Evolutionary conservation across 1,140 invertebrate genomes (phyloP), one percentile per base, ranked within the genome.

Genomic region (Drosophila pseudoananassae): DNA sequence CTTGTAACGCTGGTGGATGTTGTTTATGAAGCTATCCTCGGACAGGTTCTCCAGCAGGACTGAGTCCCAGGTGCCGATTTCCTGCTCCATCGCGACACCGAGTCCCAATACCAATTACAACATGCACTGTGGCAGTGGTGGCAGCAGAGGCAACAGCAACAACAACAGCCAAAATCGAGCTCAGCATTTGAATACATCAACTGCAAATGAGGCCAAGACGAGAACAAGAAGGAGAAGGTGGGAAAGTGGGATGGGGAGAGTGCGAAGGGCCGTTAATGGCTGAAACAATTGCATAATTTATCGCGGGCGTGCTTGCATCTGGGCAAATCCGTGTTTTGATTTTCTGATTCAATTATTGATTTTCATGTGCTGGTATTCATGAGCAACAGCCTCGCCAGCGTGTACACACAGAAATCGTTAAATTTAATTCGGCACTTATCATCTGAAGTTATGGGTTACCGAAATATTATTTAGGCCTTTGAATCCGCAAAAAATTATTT

Each of bases 1-100:
- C 92, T 96, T 95, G 91, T 96, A 96, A 68, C 96, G 93, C 81
- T 94, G 94, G 66, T 96, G 95, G 60, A 97, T 92, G 91, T 96
- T 96, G 88, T 94, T 93, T 73, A 96, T 93, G 91, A 96, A 96
- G 52, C 94, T 94, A 90, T 96, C 95, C 92, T 96, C 95, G 59
- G 94, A 94, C 76, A 96, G 93, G 73, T 95, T 95, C 88, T 96
- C 95, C 80, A 96, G 92, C 79, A 96, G 93, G 73, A 95, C 95
- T 72, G 95, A 95, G 93, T 97, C 96, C 93, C 95, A 95, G 89
- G 94, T 94, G 79, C 96, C 96, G 76, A 95, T 90, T 80, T 92
- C 91, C 76, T 91, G 84, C 78, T 92, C 91, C 90, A 92, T 76
- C 69, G 69, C 87, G 56, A 51, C 50, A 66, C 65, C 43, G 43